phyloP scores from a whole-genome alignment of 2,797 vertebrate species.

The Zalophus californianus region DNA sequence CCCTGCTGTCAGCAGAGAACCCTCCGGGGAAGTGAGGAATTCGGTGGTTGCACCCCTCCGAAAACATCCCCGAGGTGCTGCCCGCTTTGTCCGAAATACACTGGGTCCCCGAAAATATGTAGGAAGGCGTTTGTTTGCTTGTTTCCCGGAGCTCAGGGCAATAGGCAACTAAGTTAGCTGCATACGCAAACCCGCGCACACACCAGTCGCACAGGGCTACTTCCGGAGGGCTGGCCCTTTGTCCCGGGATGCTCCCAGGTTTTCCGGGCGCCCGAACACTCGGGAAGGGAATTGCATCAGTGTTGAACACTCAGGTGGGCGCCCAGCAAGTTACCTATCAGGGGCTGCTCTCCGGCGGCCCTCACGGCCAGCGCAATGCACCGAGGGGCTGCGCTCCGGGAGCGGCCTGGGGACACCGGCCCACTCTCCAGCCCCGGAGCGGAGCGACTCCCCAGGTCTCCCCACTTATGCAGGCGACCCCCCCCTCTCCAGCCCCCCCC shows the following conservation, averaged over 20 bases:
- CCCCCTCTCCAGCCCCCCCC: background rate
- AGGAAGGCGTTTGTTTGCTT: background rate
- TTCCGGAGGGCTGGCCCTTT: slow-evolving; percentile 5
- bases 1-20: background rate
- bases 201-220: background rate
- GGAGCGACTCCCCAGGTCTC: background rate
- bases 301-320: slow-evolving; percentile 9
- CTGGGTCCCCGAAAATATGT: background rate
- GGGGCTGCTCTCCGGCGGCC: background rate
- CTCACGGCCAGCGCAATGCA: background rate
- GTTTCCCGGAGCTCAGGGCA: background rate
- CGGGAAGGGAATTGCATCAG: background rate
- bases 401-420: slow-evolving; percentile 29
- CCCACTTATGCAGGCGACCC: background rate
- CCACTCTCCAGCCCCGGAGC: background rate
- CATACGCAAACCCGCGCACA: background rate
- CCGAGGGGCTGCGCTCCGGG: slow-evolving; percentile 78
- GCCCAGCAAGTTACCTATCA: background rate
- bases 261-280: background rate
- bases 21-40: background rate
- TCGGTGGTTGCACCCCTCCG: background rate
- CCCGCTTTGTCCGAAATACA: background rate
- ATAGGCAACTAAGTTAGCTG: background rate
- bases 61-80: background rate
- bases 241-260: slow-evolving; percentile 3